Base-by-base conservation (phyloP, 2,888 invertebrate species). In the Aplocera efformata region DNA sequence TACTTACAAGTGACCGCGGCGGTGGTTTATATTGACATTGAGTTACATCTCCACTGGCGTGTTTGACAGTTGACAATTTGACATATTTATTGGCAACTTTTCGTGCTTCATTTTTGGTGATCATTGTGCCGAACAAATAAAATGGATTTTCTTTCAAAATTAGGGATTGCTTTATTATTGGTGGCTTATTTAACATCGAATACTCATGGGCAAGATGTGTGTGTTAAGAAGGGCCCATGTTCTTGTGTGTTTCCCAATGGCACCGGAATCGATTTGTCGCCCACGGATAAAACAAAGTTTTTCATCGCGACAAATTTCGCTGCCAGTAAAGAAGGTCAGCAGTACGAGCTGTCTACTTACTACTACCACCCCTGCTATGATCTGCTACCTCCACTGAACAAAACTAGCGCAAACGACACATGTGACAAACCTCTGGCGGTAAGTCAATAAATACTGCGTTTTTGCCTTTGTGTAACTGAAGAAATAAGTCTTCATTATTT, bases 161-260 rank as follows among this genome's bases (percentile, higher is more conserved):
- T 57, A 7, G 28, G 50, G 35, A 51, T 63, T 44, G 13, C 56
- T 32, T 56, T 67, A 17, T 32, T 71, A 34, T 53, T 39, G 46
- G 51, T 70, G 37, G 41, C 50, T 31, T 60, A 56, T 49, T 44
- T 55, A 28, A 51, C 52, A 36, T 44, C 51, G 22, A 48, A 52
- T n/a, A 58, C 45, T 22, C 49, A 60, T 40, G 65, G 64, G 28
- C 54, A 58, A 45, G 82, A 84, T 49, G 53, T 58, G 23, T 89
- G 88, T 60, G 72, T 68, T 17, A 60, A 67, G 42, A 79, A 67
- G 53, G 72, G 72, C 28, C 64, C 84, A 2, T 89, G 89, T 58
- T 60, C 65, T 35, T 89, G 89, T 61, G 77, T 69, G 50, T 88
- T 82, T 67, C 52, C 80, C 4, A 88, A 88, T 72, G 89, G 88